These are phyloP conservation scores for Oxycera nigricornis DNA, from an alignment of 2,888 invertebrate species.

Conservation along the genomic window DNA sequence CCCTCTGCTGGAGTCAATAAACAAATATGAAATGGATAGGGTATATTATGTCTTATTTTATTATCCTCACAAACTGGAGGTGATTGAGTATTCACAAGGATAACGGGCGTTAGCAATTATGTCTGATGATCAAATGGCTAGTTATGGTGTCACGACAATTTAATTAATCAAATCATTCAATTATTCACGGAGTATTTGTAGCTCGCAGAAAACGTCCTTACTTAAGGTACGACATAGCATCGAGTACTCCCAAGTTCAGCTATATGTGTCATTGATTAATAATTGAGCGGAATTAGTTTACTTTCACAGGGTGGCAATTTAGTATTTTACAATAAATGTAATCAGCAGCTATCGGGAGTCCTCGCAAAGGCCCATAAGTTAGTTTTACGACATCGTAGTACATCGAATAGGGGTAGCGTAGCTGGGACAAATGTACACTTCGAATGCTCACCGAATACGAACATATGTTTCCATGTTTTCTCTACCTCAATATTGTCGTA, in stretches of 20 bases:
- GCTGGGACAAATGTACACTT: neutral
- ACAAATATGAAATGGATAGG: constrained; percentile 25
- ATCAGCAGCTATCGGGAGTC: constrained; percentile 33
- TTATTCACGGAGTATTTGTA: constrained; percentile 41
- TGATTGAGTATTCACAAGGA: constrained; percentile 37
- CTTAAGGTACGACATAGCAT: neutral
- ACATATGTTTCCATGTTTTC: constrained; percentile 21
- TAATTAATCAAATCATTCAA: constrained; percentile 47
- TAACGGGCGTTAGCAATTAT: constrained; percentile 39
- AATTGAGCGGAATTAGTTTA: constrained; percentile 29
- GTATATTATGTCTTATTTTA: constrained; percentile 28
- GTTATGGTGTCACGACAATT: constrained; percentile 36
- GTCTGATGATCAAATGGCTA: constrained; percentile 41
- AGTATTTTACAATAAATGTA: constrained; percentile 38
- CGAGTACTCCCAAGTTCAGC: neutral
- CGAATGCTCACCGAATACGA: neutral
- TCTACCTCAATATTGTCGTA: neutral
- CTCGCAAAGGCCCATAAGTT: constrained; percentile 4
- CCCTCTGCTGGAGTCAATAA: constrained; percentile 8
- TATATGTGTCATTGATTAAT: constrained; percentile 27
- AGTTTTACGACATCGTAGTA: constrained; percentile 12
- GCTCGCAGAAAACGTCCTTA: constrained; percentile 9
- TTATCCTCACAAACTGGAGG: constrained; percentile 26
- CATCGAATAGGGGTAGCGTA: neutral
- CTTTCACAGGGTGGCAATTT: constrained; percentile 30